These are phyloP conservation scores for Mechanitis mazaeus DNA, from an alignment of 2,888 invertebrate species.

Conservation along the genomic window DNA sequence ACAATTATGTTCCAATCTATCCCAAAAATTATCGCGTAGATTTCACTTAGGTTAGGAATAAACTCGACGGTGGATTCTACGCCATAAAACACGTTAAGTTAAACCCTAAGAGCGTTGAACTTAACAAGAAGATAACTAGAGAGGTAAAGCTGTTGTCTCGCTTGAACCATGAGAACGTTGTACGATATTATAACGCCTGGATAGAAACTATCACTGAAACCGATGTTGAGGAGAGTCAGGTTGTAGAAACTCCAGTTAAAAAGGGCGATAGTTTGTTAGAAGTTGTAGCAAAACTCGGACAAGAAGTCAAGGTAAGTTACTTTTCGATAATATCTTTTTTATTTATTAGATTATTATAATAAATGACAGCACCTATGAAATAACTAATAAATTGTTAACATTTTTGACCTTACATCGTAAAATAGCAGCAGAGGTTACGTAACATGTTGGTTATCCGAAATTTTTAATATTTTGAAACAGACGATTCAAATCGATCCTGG, in stretches of 20 bases:
- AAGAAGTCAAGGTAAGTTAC: constrained; percentile 69
- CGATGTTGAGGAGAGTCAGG: constrained; percentile 38
- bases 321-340: too few species aligned
- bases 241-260: constrained; percentile 43
- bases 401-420: too few species aligned
- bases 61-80: constrained; percentile 93
- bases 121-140: constrained; percentile 93
- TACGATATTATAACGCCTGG: constrained; percentile 98
- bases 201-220: constrained; percentile 78
- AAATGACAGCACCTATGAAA: too few species aligned
- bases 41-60: constrained; percentile 85
- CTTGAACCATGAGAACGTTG: constrained; percentile 98
- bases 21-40: constrained; percentile 17
- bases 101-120: constrained; percentile 87
- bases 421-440: too few species aligned
- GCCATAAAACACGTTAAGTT: constrained; percentile 95
- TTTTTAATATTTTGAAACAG: too few species aligned
- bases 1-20: not conserved
- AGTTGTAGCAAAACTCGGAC: constrained; percentile 77
- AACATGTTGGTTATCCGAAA: too few species aligned
- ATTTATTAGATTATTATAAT: too few species aligned
- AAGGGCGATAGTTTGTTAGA: constrained; percentile 45
- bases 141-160: constrained; percentile 96
- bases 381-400: too few species aligned
- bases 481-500: too few species aligned